Conservation (phyloP, 1,140 invertebrate species). For the Bathynomus jamesi region DNA sequence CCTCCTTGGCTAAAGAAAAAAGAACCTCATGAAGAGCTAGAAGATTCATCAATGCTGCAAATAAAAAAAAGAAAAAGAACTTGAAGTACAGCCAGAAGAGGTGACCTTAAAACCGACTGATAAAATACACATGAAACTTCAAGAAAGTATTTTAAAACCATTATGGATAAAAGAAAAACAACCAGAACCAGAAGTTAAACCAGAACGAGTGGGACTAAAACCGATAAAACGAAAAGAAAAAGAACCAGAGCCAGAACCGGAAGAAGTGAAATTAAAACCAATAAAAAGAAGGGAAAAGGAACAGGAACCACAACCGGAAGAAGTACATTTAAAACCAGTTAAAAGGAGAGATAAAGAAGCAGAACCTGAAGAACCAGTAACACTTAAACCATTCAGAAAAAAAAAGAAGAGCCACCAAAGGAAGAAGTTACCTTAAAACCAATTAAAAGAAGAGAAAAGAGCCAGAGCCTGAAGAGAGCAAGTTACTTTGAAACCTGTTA, state of each 20-base stretch:
- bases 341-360: neutral
- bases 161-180: neutral
- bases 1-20: neutral
- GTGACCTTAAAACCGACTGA: slow-evolving; percentile 2
- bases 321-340: slow-evolving; percentile 9
- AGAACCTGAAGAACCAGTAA: slow-evolving; percentile 1
- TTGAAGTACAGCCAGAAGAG: slow-evolving; percentile 7
- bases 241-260: neutral
- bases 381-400: slow-evolving; percentile 22
- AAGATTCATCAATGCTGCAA: neutral
- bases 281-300: slow-evolving; percentile 8
- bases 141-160: slow-evolving; percentile 1
- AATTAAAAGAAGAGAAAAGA: slow-evolving; percentile 10
- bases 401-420: slow-evolving; percentile 3
- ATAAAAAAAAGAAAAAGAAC: neutral
- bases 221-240: neutral
- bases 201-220: slow-evolving; percentile 10
- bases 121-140: no score
- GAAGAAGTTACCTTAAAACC: slow-evolving; percentile 19
- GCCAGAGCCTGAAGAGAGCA: slow-evolving; percentile 19
- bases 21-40: no score
- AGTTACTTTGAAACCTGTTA: slow-evolving; percentile 13
- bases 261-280: slow-evolving; percentile 16
- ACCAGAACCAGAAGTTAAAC: slow-evolving; percentile 1
- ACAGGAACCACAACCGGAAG: neutral